Evolutionary conservation across 2,113 vertebrate genomes (phyloP).

Genomic region (Pavo muticus): DNA sequence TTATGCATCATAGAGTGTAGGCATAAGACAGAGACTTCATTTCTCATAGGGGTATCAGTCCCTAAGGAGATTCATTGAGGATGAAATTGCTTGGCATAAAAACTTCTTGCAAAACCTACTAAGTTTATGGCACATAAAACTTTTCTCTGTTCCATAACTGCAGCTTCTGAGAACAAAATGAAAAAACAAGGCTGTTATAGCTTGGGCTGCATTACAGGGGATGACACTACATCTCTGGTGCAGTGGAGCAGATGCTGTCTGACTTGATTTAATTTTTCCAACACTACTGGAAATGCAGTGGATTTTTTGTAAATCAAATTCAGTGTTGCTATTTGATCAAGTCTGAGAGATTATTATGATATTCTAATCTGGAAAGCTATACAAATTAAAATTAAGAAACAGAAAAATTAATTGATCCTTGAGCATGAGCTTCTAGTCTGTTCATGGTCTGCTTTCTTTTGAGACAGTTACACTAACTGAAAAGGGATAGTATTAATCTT

Average conservation of each 20-base stretch:
- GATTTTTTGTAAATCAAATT: neutral
- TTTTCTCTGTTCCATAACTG: neutral
- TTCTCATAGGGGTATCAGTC: neutral
- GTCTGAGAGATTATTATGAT: neutral
- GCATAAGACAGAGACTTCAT: neutral
- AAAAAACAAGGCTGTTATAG: neutral
- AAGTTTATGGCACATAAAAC: neutral
- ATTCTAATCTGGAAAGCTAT: neutral
- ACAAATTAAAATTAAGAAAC: neutral
- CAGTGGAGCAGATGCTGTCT: neutral
- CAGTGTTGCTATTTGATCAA: neutral
- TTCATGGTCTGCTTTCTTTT: neutral
- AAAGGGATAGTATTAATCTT: neutral
- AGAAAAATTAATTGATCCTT: neutral
- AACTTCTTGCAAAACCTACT: neutral
- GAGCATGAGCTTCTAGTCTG: neutral
- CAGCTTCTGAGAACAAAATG: neutral
- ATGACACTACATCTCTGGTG: neutral
- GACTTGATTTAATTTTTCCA: neutral
- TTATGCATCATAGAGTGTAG: neutral
- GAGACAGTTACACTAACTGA: neutral
- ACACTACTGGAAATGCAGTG: neutral
- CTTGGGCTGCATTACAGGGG: neutral
- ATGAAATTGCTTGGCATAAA: slow-evolving; percentile 13
- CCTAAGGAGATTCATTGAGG: neutral